Evolutionary conservation across 2,113 vertebrate species (phyloP).

Genomic region (Atherinomorus stipes): DNA sequence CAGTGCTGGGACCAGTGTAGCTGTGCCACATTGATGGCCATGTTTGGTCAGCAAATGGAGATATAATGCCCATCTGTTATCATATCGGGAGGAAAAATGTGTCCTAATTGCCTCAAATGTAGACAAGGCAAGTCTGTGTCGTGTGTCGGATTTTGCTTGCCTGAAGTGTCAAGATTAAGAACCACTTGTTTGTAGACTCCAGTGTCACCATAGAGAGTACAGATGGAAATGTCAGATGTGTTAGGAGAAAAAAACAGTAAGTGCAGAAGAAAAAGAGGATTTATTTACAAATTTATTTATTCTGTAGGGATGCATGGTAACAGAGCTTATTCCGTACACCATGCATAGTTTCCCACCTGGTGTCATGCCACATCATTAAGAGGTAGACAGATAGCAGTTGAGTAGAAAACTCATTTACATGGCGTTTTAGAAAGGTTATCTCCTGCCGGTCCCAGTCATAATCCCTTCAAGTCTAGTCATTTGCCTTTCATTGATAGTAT

Average conservation of each 20-base stretch:
- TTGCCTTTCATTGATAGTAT: constrained; percentile 71
- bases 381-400: constrained; percentile 68
- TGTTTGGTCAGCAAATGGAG: constrained; percentile 85
- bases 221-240: constrained; percentile 40
- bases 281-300: constrained; percentile 14
- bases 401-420: constrained; percentile 80
- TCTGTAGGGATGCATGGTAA: constrained; percentile 9
- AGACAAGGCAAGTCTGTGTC: constrained; percentile 74
- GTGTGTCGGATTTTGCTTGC: constrained; percentile 72
- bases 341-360: constrained; percentile 52
- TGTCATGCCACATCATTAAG: constrained; percentile 68
- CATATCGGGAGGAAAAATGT: constrained; percentile 71
- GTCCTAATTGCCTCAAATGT: constrained; percentile 80
- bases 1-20: constrained; percentile 75
- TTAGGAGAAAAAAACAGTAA: constrained; percentile 2
- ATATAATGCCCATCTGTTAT: constrained; percentile 84
- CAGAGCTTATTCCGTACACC: constrained; percentile 51
- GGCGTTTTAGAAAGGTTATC: constrained; percentile 82
- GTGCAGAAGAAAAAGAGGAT: constrained; percentile 10
- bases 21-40: constrained; percentile 85
- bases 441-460: constrained; percentile 70
- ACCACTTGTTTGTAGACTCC: constrained; percentile 74
- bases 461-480: constrained; percentile 78
- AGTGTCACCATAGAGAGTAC: constrained; percentile 55
- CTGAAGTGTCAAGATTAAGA: constrained; percentile 83